A percentile compares a stretch with the other conserved stretches of the same genome.
Conservation (phyloP, 2,888 invertebrate genomes). For the Campoletis raptor region DNA sequence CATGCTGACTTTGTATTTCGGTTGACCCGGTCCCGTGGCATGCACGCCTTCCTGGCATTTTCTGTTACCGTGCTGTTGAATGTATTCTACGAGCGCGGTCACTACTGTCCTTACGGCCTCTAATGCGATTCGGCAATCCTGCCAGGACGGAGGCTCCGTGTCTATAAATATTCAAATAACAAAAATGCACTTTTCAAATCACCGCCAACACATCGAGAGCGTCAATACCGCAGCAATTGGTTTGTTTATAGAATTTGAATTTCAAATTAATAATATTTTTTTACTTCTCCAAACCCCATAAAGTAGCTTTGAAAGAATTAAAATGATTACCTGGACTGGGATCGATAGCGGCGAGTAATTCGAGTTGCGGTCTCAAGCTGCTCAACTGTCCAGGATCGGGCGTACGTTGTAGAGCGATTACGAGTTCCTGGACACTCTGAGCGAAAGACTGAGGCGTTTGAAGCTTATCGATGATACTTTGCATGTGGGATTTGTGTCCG, state of each 20-base stretch:
- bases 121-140: conserved; percentile 88
- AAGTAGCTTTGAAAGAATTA: too few species aligned
- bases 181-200: background rate
- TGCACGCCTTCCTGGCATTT: conserved; percentile 88
- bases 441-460: conserved; percentile 97
- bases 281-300: too few species aligned
- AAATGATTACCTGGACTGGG: conserved; percentile 90
- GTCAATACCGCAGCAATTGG: too few species aligned
- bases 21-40: conserved; percentile 86
- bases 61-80: conserved; percentile 90
- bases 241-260: background rate
- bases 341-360: conserved; percentile 94
- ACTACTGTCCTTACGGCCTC: conserved; percentile 90
- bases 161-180: conserved; percentile 84
- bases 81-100: conserved; percentile 91
- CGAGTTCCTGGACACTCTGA: conserved; percentile 95
- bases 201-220: background rate
- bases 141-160: conserved; percentile 88
- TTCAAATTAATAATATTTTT: too few species aligned
- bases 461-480: conserved; percentile 95
- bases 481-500: conserved; percentile 99
- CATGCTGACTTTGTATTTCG: conserved; percentile 96
- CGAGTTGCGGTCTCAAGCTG: conserved; percentile 91
- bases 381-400: conserved; percentile 93
- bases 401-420: conserved; percentile 95